A percentile compares a stretch with the other conserved stretches of the same genome.
phyloP scores from a whole-genome alignment of 2,113 vertebrate species.

The Colistium nudipinnis region DNA sequence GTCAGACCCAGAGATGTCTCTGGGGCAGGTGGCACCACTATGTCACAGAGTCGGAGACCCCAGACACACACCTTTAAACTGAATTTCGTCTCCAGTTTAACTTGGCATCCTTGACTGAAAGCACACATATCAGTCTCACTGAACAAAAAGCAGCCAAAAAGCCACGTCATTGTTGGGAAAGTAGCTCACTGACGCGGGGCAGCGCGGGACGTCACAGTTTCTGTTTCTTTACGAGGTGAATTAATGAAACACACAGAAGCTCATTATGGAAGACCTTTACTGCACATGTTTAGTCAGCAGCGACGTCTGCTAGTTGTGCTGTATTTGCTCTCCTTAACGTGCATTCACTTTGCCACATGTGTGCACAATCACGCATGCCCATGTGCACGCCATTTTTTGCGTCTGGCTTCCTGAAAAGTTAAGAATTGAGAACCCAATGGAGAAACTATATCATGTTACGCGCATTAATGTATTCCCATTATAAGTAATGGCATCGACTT shows the following conservation, averaged over 20 bases:
- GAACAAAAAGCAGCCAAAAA: conserved; percentile 4
- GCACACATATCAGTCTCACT: not conserved
- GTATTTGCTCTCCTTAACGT: conserved; percentile 6
- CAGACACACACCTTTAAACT: conserved; percentile 41
- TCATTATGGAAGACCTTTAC: conserved; percentile 45
- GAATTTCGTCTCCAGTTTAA: not conserved
- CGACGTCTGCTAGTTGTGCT: conserved; percentile 21
- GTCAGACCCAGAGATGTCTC: conserved; percentile 47
- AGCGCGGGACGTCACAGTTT: conserved; percentile 7
- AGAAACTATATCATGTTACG: conserved; percentile 23
- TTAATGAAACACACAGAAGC: conserved; percentile 45
- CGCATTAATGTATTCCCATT: conserved; percentile 46
- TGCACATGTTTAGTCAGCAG: conserved; percentile 29
- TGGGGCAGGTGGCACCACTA: conserved; percentile 32
- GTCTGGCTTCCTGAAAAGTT: conserved; percentile 22
- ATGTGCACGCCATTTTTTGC: not conserved
- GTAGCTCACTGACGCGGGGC: not conserved
- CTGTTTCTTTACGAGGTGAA: conserved; percentile 57
- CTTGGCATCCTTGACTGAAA: not conserved
- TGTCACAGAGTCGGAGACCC: conserved; percentile 52
- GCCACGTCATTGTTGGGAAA: not conserved
- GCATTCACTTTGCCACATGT: too few relatives aligned
- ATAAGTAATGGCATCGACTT: conserved; percentile 25
- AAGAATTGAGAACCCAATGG: conserved; percentile 34
- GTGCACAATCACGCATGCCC: not conserved